Conservation (phyloP, 2,797 vertebrate species). For the Neosilurus mollespiculum region DNA sequence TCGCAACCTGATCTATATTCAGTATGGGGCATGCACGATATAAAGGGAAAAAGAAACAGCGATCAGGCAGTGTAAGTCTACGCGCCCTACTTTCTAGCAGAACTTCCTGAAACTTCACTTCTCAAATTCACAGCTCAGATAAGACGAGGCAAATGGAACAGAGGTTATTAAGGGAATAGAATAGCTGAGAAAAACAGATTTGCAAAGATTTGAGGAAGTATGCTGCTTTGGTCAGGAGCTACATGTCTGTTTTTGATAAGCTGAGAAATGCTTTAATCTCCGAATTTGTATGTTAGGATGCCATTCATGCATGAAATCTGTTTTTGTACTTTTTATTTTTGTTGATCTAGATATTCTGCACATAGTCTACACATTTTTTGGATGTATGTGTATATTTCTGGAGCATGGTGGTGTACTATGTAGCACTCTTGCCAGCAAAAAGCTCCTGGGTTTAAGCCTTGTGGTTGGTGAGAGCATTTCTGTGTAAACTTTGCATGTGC, state of each 20-base stretch:
- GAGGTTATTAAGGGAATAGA: conserved; percentile 34
- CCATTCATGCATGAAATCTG: neutral
- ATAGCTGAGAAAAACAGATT: conserved; percentile 24
- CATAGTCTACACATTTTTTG: neutral
- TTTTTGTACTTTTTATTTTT: neutral
- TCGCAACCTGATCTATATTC: conserved; percentile 73
- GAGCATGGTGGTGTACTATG: too few species aligned
- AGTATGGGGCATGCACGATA: conserved; percentile 65
- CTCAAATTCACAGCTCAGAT: conserved; percentile 54
- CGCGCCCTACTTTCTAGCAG: conserved; percentile 64
- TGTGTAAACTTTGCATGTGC: too few species aligned
- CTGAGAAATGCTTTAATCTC: neutral
- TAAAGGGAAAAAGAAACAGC: conserved; percentile 63
- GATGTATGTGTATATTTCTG: neutral
- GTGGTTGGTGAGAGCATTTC: too few species aligned
- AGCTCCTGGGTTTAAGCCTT: too few species aligned
- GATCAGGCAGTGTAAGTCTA: conserved; percentile 62
- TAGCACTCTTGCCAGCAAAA: too few species aligned
- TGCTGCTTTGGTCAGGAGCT: neutral
- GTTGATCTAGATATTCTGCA: neutral
- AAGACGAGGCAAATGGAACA: conserved; percentile 48
- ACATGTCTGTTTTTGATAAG: neutral
- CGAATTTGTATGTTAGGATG: neutral
- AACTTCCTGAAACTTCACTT: conserved; percentile 63
- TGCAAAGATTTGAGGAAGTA: conserved; percentile 24